Conservation (phyloP, 2,113 vertebrate genomes). For the Uria lomvia region DNA sequence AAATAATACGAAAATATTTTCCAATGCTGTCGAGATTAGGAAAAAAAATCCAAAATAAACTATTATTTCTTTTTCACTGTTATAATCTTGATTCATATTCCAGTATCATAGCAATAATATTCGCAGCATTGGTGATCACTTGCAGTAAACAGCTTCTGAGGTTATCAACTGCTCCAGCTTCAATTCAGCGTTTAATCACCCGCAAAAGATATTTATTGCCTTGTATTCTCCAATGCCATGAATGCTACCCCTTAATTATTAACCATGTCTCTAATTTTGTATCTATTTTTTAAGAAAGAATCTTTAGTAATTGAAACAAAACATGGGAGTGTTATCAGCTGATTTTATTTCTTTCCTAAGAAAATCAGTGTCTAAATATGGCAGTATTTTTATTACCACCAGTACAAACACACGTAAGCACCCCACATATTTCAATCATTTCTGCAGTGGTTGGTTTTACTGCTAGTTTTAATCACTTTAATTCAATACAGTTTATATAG, state of each 20-base stretch:
- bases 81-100: not conserved
- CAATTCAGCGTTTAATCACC: not conserved
- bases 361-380: slow-evolving; percentile 5
- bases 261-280: not conserved
- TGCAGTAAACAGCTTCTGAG: slow-evolving; percentile 3
- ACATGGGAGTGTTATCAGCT: not conserved
- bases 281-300: not conserved
- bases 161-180: not conserved
- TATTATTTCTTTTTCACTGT: not conserved
- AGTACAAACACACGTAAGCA: not conserved
- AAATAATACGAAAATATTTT: not conserved
- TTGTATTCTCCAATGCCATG: not conserved
- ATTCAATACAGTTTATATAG: slow-evolving; percentile 29
- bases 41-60: not conserved
- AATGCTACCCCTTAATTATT: slow-evolving; percentile 12
- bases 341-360: slow-evolving; percentile 28
- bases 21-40: not conserved
- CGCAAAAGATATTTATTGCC: not conserved
- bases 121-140: not conserved
- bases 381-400: slow-evolving; percentile 22
- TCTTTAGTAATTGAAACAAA: not conserved
- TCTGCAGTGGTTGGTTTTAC: slow-evolving; percentile 50
- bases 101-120: not conserved
- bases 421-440: not conserved
- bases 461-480: slow-evolving; percentile 43